A percentile compares a stretch with the other conserved stretches of the same genome.
phyloP scores from a whole-genome alignment of 1,140 invertebrate species.

The Micrasema longulum region DNA sequence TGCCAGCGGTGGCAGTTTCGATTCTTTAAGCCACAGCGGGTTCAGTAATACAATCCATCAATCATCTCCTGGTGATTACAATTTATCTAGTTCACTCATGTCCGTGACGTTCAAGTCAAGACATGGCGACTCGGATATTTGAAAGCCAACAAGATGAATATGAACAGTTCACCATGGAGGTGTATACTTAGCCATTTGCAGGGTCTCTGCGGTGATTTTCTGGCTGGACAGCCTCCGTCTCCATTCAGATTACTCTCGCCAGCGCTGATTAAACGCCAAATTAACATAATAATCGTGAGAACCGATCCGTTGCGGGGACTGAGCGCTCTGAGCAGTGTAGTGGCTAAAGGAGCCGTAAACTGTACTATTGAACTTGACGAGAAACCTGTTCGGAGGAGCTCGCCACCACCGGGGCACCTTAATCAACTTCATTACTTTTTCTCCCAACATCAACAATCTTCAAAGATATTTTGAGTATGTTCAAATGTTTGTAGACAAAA shows the following conservation, averaged over 20 bases:
- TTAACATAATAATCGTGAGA: conserved; percentile 56
- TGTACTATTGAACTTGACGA: conserved; percentile 45
- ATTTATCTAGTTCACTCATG: background rate
- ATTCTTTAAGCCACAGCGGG: too few relatives aligned
- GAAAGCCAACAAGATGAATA: too few relatives aligned
- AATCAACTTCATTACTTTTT: too few relatives aligned
- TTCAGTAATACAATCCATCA: too few relatives aligned
- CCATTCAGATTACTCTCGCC: conserved; percentile 32
- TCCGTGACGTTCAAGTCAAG: conserved; percentile 2
- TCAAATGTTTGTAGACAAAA: too few relatives aligned
- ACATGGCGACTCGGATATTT: background rate
- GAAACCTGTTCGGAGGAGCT: conserved; percentile 37
- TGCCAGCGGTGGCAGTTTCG: too few relatives aligned
- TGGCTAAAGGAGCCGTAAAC: conserved; percentile 7
- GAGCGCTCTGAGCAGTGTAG: too few relatives aligned
- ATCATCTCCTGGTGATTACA: too few relatives aligned
- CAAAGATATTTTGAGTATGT: too few relatives aligned
- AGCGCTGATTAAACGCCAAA: conserved; percentile 53
- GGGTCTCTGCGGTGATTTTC: conserved; percentile 24
- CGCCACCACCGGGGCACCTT: background rate
- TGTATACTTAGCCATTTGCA: conserved; percentile 13
- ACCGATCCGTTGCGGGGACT: conserved; percentile 46
- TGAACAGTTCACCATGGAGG: too few relatives aligned
- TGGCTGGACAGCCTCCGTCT: conserved; percentile 16
- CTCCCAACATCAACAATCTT: too few relatives aligned